Evolutionary conservation across 2,888 invertebrate genomes (phyloP), one percentile per base, ranked within the genome.

Genomic region (Drosophila stalkeri): DNA sequence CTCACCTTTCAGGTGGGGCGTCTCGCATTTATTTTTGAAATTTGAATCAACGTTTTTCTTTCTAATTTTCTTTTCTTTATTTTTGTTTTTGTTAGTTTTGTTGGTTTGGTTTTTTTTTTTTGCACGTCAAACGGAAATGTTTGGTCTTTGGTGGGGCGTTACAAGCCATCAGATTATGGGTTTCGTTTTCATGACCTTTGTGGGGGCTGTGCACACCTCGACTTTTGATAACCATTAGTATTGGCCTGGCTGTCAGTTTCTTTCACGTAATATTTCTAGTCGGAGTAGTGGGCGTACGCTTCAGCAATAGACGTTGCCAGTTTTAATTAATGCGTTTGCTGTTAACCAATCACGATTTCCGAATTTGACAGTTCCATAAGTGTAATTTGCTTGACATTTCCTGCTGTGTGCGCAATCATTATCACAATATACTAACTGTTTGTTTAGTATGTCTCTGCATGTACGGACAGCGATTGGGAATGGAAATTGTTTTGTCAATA

Each of bases 1-100:
- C 46, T 79, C 64, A 62, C 69, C 68, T 74, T 76, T 76, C 61
- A 47, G 61, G 57, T 18, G 46, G 56, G 55, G 39, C 57, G 52
- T 60, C 57, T 64, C 52, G 44, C 66, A 75, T 85, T 59, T 82
- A 63, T 86, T 84, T 84, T 70, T 49, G 82, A 87, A 85, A 87
- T 77, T 87, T 70, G 72, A 82, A 77, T 81, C 82, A 77, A 57
- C 70, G 62, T 67, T 67, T 69, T 77, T 63, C 66, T 55, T 81
- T 55, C 55, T n/a, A 55, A 55, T 41, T 55, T 55, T 68, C 62
- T 46, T 59, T 68, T 72, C 51, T 51, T 59, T 49, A 41, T 31
- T 49, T 49, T 31, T 31, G 49, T 31, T 31, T 11, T 31, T n/a
- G 5, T 49, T 49, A 0, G 11, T 23, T 18, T 41, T 39, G 5